A percentile compares a stretch with the other conserved stretches of the same genome.
Conservation (phyloP, 2,113 vertebrate species). For the Psammodynastes pulverulentus region DNA sequence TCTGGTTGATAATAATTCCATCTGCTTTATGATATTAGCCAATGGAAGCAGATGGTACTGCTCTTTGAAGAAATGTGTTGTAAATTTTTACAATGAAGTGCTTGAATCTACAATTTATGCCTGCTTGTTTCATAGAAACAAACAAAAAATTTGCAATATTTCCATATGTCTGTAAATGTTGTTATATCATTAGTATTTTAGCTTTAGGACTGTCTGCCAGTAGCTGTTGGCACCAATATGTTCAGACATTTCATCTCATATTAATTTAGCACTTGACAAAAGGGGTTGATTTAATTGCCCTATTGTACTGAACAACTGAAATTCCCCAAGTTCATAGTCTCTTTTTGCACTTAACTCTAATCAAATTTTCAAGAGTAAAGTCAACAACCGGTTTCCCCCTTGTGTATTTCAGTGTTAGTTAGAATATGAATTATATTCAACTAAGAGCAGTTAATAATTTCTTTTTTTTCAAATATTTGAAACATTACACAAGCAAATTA, state of each 20-base stretch:
- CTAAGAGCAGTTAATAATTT: background rate
- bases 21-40: constrained; percentile 65
- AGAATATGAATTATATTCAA: background rate
- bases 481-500: background rate
- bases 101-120: constrained; percentile 47
- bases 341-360: constrained; percentile 11
- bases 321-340: constrained; percentile 7
- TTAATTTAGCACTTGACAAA: constrained; percentile 26
- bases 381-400: background rate
- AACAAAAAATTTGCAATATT: constrained; percentile 23
- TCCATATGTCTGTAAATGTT: constrained; percentile 4
- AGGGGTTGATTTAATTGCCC: constrained; percentile 25
- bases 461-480: background rate
- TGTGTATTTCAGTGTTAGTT: background rate
- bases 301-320: constrained; percentile 32
- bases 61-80: constrained; percentile 77
- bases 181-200: background rate
- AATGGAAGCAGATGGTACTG: constrained; percentile 78
- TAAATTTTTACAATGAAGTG: constrained; percentile 63
- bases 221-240: constrained; percentile 12
- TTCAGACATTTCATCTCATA: background rate
- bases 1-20: constrained; percentile 73
- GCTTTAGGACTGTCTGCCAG: constrained; percentile 12
- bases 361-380: background rate
- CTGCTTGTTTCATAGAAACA: constrained; percentile 37